Evolutionary conservation across 2,888 invertebrate genomes (phyloP).

Genomic region (Hydroisotoma schaefferi): DNA sequence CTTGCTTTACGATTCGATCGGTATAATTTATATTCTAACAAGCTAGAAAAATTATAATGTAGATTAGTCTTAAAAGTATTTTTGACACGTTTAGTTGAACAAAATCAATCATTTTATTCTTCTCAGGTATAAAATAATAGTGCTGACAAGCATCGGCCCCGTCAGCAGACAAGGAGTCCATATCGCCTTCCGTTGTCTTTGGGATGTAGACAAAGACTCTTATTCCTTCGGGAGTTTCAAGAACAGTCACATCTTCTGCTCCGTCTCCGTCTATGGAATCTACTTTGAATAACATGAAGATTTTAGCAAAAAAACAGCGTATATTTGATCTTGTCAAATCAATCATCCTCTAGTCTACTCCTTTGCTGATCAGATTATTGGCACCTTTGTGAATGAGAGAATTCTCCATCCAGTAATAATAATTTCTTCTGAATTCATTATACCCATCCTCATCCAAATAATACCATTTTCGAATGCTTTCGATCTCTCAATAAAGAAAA

Average conservation of each 20-base stretch:
- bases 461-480: no score
- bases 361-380: not conserved
- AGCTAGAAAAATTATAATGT: no score
- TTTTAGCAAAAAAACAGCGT: not conserved
- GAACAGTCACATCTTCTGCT: conserved; percentile 62
- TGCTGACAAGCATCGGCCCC: conserved; percentile 64
- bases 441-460: no score
- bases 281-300: conserved; percentile 66
- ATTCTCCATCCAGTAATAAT: not conserved
- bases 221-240: conserved; percentile 62
- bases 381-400: not conserved
- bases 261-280: conserved; percentile 64
- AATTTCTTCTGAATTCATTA: no score
- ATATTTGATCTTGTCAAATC: not conserved
- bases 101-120: no score
- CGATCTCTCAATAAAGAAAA: no score
- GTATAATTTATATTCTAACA: conserved; percentile 51
- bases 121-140: conserved; percentile 65
- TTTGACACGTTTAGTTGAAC: no score
- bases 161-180: conserved; percentile 64
- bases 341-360: not conserved
- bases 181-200: conserved; percentile 63
- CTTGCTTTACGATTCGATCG: conserved; percentile 67
- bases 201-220: conserved; percentile 65
- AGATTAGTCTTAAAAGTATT: no score